These are phyloP conservation scores for Pseudomyrmex flavicornis DNA, from an alignment of 1,140 invertebrate species.

Conservation along the genomic window DNA sequence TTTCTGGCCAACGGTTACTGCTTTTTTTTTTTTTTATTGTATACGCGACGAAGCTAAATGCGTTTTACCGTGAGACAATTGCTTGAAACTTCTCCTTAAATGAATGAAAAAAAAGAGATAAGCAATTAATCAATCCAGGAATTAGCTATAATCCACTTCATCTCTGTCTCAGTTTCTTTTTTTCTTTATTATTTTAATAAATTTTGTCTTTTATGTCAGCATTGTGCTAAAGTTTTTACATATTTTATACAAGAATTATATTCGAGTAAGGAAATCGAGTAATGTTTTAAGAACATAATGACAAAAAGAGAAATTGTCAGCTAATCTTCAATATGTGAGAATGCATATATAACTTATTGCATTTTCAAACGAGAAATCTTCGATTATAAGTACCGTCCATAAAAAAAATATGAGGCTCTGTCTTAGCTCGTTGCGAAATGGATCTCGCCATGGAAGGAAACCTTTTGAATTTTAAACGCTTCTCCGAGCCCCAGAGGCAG, in stretches of 20 bases:
- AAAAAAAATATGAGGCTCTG: conserved; percentile 32
- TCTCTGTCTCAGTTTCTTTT: too few relatives aligned
- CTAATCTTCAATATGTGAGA: background rate
- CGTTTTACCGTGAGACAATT: background rate
- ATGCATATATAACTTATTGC: background rate
- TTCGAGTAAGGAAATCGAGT: too few relatives aligned
- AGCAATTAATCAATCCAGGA: background rate
- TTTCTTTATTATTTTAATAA: too few relatives aligned
- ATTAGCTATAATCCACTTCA: too few relatives aligned
- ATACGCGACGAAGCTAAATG: conserved; percentile 7
- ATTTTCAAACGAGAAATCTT: conserved; percentile 4
- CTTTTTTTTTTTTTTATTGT: conserved; percentile 30
- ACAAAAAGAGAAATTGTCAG: background rate
- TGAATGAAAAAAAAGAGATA: background rate
- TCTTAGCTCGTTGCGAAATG: conserved; percentile 6
- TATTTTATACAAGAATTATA: too few relatives aligned
- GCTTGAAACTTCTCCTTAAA: background rate
- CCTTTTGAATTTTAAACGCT: conserved; percentile 64
- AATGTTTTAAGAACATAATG: background rate
- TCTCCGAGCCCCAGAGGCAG: conserved; percentile 36
- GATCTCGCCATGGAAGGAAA: conserved; percentile 28
- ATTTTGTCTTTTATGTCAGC: background rate
- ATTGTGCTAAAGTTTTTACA: background rate
- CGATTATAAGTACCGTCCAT: conserved; percentile 3
- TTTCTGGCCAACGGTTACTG: conserved; percentile 65